phyloP scores from a whole-genome alignment of 2,113 vertebrate species.

The Ptyas mucosa region DNA sequence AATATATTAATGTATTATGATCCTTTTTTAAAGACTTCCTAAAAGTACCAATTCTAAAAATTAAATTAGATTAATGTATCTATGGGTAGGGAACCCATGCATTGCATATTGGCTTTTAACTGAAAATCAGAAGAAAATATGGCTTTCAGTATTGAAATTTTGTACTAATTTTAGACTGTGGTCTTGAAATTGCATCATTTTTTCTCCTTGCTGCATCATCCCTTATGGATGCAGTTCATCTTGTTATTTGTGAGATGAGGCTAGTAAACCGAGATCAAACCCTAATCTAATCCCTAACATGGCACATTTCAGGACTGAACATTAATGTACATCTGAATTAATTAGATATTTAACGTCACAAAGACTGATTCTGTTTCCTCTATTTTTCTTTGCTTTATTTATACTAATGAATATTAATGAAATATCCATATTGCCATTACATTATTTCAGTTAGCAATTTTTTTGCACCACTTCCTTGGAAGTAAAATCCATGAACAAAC shows the following conservation, averaged over 20 bases:
- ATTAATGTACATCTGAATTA: neutral
- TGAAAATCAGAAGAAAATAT: slow-evolving; percentile 5
- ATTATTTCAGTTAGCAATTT: neutral
- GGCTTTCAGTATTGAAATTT: slow-evolving; percentile 29
- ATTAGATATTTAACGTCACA: neutral
- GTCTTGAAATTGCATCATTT: slow-evolving; percentile 1
- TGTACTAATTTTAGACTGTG: slow-evolving; percentile 28
- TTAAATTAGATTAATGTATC: neutral
- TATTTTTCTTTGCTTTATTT: neutral
- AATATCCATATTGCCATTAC: slow-evolving; percentile 21
- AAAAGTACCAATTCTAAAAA: slow-evolving; percentile 10
- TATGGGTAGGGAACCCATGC: neutral
- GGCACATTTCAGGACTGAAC: neutral
- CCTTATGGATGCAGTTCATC: neutral
- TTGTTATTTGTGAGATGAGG: neutral
- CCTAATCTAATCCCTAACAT: neutral
- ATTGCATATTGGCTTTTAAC: slow-evolving; percentile 16
- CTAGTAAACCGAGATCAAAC: neutral
- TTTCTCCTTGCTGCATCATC: neutral
- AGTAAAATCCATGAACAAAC: neutral
- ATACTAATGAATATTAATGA: neutral
- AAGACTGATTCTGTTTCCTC: neutral
- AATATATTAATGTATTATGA: slow-evolving; percentile 4
- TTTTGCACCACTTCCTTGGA: neutral
- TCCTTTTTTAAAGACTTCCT: neutral